Evolutionary conservation across 2,797 vertebrate genomes (phyloP), one percentile per base, ranked within the genome.

Genomic region (Mionectes olivaceus): DNA sequence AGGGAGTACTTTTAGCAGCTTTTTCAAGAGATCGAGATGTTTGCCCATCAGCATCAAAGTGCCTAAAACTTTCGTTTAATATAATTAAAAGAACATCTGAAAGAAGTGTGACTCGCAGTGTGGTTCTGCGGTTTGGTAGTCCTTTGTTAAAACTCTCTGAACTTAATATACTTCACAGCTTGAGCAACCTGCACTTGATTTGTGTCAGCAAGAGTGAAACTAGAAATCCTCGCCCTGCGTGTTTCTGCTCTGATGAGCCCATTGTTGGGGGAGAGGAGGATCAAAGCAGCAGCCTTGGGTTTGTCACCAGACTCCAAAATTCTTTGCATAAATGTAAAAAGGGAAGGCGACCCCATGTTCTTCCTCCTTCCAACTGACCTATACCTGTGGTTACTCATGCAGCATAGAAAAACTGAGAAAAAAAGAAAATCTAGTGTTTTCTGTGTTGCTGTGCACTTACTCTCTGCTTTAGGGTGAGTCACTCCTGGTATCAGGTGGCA

Each of bases 101-200:
- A 98, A 96, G 96, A 95, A 97, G 96, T 87, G 94, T 92, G 97
- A 96, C 95, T 97, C 77, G 4, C 94, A 94, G 97, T 35, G 13
- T 94, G 92, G 84, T 86, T 93, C 95, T 90, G 63, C 25, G 64
- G 74, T 95, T 97, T 92, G 87, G 93, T 97, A 96, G 94, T 93
- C 94, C 91, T 97, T 97, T 97, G 96, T 97, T 97, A 96, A 97
- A 97, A 94, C 94, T 96, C 95, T 88, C 69, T 97, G 97, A 98
- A 97, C 96, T 97, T 97, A 97, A 98, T 98, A 97, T 96, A 96
- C 96, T 97, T 98, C 97, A 96, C 97, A 98, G 97, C 97, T 95
- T 97, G 97, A 97, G 80, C 97, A 97, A 96, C 94, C 90, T 94
- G 83, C 46, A 55, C 76, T 97, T 97, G 96, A 95, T 97, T 97